Conservation (phyloP, 2,888 invertebrate genomes). For the Pristionchus fissidentatus region DNA sequence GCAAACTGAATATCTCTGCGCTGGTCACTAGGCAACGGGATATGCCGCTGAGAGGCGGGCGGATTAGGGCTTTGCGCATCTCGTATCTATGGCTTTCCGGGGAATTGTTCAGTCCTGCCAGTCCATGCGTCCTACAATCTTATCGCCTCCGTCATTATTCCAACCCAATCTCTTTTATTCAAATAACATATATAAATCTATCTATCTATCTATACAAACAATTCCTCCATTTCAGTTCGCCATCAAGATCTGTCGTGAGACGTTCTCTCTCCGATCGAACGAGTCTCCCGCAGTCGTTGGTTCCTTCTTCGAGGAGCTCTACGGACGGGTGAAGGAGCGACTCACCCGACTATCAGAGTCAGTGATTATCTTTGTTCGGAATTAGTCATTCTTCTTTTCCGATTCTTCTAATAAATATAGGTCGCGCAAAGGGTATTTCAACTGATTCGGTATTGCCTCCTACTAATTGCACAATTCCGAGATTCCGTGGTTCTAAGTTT, state of each 20-base stretch:
- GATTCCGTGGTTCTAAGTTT: too few relatives aligned
- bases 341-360: slow-evolving; percentile 1
- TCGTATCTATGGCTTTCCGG: too few relatives aligned
- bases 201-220: not conserved
- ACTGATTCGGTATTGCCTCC: too few relatives aligned
- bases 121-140: too few relatives aligned
- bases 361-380: not conserved
- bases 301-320: slow-evolving; percentile 19
- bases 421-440: not conserved
- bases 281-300: not conserved
- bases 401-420: too few relatives aligned
- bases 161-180: not conserved
- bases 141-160: too few relatives aligned
- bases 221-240: not conserved
- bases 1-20: too few relatives aligned
- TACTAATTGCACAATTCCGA: too few relatives aligned
- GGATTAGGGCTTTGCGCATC: too few relatives aligned
- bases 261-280: not conserved
- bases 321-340: not conserved
- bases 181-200: not conserved
- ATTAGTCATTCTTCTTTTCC: not conserved
- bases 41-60: too few relatives aligned
- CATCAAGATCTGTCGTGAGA: not conserved
- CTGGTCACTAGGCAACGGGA: too few relatives aligned
- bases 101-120: too few relatives aligned